Base-by-base conservation (phyloP, 2,797 vertebrate genomes). In the Hippocampus kuda region DNA sequence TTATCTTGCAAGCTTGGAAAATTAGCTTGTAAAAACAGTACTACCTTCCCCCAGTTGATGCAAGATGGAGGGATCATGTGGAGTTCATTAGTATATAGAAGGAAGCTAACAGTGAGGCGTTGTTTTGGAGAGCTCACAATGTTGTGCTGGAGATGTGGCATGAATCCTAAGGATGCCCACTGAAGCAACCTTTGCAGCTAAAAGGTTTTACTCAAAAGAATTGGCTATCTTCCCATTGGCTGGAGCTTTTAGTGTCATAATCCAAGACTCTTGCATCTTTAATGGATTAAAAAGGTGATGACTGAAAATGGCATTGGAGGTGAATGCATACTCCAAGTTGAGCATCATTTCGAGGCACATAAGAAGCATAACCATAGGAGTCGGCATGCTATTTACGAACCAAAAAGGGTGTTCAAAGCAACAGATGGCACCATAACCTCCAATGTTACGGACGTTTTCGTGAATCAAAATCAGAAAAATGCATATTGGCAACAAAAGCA, bases 211-310 rank as follows among this genome's bases (percentile, higher is more conserved):
- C 16, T 18, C 56, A 16, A 15, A 26, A 59, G 26, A 59, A 27
- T 60, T 60, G 57, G 57, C 57, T 6, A 3, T 34, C 57, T 18
- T 60, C 57, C 57, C 57, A 60, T 27, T 9, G 59, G 30, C 9
- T 22, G 16, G 59, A 61, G 59, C 27, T 60, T 60, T 34, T 60
- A 30, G 57, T 60, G 59, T 61, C 59, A 61, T 38, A 61, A 61
- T 61, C 7, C 3, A 38, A 61, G 59, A 61, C 59, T 61, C 59
- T 20, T 61, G 59, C 59, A 18, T 30, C 30, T 22, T 61, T 60
- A 60, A 34, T 34, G 57, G 15, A 30, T 61, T 20, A 34, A 61
- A 60, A 27, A 59, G 5, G 56, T 59, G 26, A 59, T 26, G 30
- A 59, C 56, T 27, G 13, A 56, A 22, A 59, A 7, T 27, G 26